Base-by-base conservation (phyloP, 1,140 invertebrate species). In the Leptestheria dahalacensis region DNA sequence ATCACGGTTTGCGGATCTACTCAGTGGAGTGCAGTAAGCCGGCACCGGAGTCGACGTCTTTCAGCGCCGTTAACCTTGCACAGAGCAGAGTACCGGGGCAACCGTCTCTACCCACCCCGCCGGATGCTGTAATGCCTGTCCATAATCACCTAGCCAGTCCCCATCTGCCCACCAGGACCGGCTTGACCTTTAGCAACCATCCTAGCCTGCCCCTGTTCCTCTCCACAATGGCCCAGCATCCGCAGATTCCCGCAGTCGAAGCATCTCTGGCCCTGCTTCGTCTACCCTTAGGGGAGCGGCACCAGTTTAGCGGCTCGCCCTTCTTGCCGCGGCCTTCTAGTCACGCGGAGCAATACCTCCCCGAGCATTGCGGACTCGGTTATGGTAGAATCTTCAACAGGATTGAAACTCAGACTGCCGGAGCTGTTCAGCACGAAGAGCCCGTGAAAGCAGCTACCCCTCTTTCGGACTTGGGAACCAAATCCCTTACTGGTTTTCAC, bases 1-100 rank as follows among this genome's bases (percentile, higher is more conserved):
- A 84, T 50, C 93, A 97, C 70, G 92, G 92, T 20, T 84, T 95
- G 61, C 88, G 92, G 70, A 90, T 97, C 64, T 97, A 93, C 74
- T 79, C 86, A 20, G 25, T 28, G 53, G 53, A 55, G 15, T 24
- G 53, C 53, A 41, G n/a, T n/a, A n/a, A n/a, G n/a, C n/a, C n/a
- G n/a, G 33, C 33, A 41, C 33, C 33, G 15, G 6, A 41, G n/a
- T 41, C 33, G 6, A 41, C 33, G 33, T 41, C 33, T 41, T 41
- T 41, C 33, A 41, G 33, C 6, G 33, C 33, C 33, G 6, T 15
- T 41, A 15, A 41, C 15, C 6, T 6, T 6, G 6, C 33, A 41
- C 33, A 41, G 33, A 41, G 6, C 6, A 15, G 6, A 6, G 33
- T 41, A 41, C 33, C 33, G 33, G 33, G 6, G 6, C 6, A 6